Percentiles rank a stretch among this genome's conserved stretches.
Conservation (phyloP, 2,113 vertebrate genomes). For the Hyaena hyaena region DNA sequence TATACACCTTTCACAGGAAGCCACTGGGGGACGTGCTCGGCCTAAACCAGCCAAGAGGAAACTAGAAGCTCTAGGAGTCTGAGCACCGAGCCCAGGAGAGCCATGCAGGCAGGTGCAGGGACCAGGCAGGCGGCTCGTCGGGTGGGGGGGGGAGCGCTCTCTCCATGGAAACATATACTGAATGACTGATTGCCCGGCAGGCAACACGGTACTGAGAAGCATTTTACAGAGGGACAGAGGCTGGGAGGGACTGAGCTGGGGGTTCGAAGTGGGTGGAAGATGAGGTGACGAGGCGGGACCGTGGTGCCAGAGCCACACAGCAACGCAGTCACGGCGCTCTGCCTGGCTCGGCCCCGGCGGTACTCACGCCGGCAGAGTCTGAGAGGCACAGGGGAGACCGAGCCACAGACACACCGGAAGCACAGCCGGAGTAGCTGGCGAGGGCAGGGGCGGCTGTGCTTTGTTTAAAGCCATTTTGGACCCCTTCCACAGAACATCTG, state of each 20-base stretch:
- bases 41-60: not conserved
- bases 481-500: not conserved
- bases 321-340: not conserved
- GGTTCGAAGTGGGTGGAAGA: not conserved
- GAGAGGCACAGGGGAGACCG: accelerated
- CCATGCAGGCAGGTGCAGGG: not conserved
- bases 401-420: not conserved
- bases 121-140: not conserved
- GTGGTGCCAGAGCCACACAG: too few species aligned
- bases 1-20: not conserved
- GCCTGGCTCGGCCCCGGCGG: not conserved
- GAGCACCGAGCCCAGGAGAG: not conserved
- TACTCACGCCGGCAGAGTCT: accelerated
- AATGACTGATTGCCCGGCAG: not conserved
- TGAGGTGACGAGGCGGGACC: too few species aligned
- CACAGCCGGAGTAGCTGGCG: not conserved
- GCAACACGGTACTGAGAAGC: not conserved
- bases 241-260: not conserved
- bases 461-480: not conserved
- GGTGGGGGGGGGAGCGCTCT: not conserved
- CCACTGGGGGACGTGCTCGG: not conserved
- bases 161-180: not conserved
- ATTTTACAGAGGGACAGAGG: not conserved
- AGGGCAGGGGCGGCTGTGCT: too few species aligned
- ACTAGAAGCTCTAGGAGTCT: not conserved